Evolutionary conservation across 2,113 vertebrate species (phyloP).

Genomic region (Engystomops pustulosus): DNA sequence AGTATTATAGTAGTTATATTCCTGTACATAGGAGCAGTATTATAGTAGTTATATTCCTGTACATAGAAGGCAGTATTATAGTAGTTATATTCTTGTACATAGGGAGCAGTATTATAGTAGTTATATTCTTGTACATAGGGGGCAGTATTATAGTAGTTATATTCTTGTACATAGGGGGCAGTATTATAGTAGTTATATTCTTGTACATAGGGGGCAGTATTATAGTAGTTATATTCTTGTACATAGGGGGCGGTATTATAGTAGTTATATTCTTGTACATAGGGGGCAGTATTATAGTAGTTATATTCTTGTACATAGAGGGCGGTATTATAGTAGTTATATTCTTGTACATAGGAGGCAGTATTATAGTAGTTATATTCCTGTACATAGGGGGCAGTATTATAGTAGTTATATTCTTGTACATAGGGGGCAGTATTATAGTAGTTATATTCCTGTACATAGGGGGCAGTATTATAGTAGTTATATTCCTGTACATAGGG

Average conservation of each 20-base stretch:
- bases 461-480: constrained; percentile 1
- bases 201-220: not conserved
- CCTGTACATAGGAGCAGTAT: constrained; percentile 3
- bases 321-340: not conserved
- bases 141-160: constrained; percentile 9
- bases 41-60: constrained; percentile 3
- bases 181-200: not conserved
- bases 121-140: constrained; percentile 4
- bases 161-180: not conserved
- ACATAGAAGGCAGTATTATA: constrained; percentile 4
- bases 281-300: not conserved
- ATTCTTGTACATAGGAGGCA: not conserved
- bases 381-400: not conserved
- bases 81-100: not conserved
- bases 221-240: constrained; percentile 8
- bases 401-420: constrained; percentile 5
- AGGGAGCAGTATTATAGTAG: constrained; percentile 3
- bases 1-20: constrained; percentile 6
- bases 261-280: constrained; percentile 13
- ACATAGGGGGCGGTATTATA: not conserved
- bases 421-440: not conserved
- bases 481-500: constrained; percentile 5
- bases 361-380: constrained; percentile 27
- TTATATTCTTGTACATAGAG: not conserved
- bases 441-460: not conserved